These are phyloP conservation scores for Phodopus roborovskii DNA, from an alignment of 2,113 vertebrate genomes.

Conservation along the genomic window DNA sequence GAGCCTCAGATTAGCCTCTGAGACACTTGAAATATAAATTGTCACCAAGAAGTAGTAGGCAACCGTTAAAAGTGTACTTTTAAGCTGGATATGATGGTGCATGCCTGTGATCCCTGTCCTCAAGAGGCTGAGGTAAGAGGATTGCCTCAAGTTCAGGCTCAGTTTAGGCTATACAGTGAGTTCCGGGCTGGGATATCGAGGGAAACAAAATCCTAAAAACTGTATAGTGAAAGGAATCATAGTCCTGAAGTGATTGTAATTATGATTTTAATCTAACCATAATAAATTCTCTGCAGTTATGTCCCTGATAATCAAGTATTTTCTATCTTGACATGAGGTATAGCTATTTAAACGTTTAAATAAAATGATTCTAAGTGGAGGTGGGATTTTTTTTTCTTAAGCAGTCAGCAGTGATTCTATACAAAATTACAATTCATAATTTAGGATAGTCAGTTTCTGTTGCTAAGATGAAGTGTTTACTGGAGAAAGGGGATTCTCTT, in stretches of 20 bases:
- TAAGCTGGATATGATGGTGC: background rate
- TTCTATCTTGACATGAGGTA: background rate
- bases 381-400: background rate
- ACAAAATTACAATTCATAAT: background rate
- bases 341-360: background rate
- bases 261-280: slow-evolving; percentile 5
- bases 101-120: background rate
- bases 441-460: background rate
- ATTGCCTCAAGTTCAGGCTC: background rate
- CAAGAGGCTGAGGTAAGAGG: background rate
- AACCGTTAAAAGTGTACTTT: background rate
- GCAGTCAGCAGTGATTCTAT: background rate
- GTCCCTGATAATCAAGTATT: slow-evolving; percentile 14
- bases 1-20: background rate
- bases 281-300: slow-evolving; percentile 3
- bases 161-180: background rate
- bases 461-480: slow-evolving; percentile 22
- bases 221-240: background rate
- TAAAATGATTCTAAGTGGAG: slow-evolving; percentile 46
- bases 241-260: background rate
- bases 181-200: background rate
- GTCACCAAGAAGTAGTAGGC: background rate
- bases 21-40: background rate
- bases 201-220: background rate
- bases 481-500: background rate